phyloP scores from a whole-genome alignment of 2,797 vertebrate genomes.

The Malacoraja senta region DNA sequence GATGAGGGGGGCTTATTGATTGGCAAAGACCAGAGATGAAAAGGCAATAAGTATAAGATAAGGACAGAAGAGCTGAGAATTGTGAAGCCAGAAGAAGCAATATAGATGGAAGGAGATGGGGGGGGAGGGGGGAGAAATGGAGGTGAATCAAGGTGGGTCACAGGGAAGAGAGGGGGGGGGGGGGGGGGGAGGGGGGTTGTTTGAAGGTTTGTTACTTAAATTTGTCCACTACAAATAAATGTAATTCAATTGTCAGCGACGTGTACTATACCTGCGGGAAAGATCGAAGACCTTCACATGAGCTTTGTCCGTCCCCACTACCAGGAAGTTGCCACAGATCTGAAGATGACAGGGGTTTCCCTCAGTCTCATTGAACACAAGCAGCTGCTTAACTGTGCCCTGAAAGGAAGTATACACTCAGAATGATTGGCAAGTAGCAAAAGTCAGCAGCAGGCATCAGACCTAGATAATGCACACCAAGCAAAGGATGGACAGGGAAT shows the following conservation, averaged over 20 bases:
- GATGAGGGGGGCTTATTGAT: no score
- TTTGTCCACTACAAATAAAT: background rate
- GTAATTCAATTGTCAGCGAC: background rate
- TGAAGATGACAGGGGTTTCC: conserved; percentile 78
- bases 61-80: no score
- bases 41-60: no score
- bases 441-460: background rate
- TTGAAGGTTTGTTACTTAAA: no score
- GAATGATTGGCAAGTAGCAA: background rate
- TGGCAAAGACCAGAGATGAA: no score
- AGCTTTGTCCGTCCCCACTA: conserved; percentile 77
- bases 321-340: conserved; percentile 78
- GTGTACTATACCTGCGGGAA: conserved; percentile 72
- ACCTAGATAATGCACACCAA: no score
- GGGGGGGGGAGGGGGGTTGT: no score
- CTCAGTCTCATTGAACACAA: conserved; percentile 78
- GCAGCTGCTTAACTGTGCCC: conserved; percentile 91
- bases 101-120: no score
- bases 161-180: background rate
- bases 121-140: no score
- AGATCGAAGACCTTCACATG: conserved; percentile 87
- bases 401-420: conserved; percentile 46
- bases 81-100: no score
- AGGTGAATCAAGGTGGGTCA: background rate
- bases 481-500: no score